Conservation (phyloP, 1,140 invertebrate genomes). For the Drosophila lowei region DNA sequence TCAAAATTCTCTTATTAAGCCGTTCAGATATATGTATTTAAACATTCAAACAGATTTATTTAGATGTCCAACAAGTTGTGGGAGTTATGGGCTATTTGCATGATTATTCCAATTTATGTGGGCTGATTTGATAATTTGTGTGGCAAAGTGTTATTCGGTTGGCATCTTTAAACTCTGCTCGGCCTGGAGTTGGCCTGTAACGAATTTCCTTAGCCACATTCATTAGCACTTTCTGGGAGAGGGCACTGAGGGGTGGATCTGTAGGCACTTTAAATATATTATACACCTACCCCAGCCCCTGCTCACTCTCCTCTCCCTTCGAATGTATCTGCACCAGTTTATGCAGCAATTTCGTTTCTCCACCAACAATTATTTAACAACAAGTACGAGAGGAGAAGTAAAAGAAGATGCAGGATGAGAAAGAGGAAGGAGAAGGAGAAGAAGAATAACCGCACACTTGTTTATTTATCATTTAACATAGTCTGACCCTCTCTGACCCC, state of each 20-base stretch:
- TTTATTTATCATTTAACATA: conserved; percentile 74
- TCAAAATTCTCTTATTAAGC: too few species aligned
- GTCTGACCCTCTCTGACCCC: conserved; percentile 21
- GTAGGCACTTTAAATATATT: conserved; percentile 48
- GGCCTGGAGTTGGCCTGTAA: too few species aligned
- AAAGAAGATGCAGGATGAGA: too few species aligned
- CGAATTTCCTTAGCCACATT: conserved; percentile 39
- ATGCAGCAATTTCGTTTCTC: conserved; percentile 35
- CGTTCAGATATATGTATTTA: too few species aligned
- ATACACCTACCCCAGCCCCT: background rate
- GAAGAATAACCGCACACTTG: conserved; percentile 63
- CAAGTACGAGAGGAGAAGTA: background rate
- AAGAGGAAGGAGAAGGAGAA: background rate
- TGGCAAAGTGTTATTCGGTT: background rate
- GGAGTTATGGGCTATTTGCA: background rate
- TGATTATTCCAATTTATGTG: background rate
- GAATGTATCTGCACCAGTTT: conserved; percentile 39
- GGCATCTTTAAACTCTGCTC: background rate
- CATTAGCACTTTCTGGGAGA: conserved; percentile 43
- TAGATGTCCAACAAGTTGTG: background rate
- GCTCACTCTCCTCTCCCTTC: too few species aligned
- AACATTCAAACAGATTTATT: background rate
- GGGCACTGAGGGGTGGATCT: background rate
- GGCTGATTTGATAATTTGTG: background rate
- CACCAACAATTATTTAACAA: conserved; percentile 24